A percentile compares a stretch with the other conserved stretches of the same genome.
These are phyloP conservation scores for Metalampra italica DNA, from an alignment of 2,888 invertebrate genomes.

Conservation along the genomic window DNA sequence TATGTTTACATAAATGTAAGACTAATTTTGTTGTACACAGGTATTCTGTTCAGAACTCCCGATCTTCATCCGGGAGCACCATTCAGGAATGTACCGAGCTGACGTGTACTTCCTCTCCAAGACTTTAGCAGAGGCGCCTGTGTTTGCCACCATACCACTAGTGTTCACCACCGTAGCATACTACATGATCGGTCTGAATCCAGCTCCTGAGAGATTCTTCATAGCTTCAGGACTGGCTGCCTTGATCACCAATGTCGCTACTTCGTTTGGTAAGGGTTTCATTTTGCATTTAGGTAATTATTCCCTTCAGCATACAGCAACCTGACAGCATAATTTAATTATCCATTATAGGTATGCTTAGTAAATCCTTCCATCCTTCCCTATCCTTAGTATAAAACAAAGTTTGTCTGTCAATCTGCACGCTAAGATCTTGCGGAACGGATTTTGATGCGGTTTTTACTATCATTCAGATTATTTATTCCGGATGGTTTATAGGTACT, in stretches of 20 bases:
- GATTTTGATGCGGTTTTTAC: no score
- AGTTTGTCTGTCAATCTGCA: no score
- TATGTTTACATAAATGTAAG: no score
- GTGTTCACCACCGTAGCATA: constrained; percentile 91
- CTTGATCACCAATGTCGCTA: constrained; percentile 92
- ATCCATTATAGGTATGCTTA: no score
- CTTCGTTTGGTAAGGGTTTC: constrained; percentile 86
- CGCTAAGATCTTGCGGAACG: no score
- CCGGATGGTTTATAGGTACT: no score
- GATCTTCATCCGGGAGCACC: constrained; percentile 92
- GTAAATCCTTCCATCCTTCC: no score
- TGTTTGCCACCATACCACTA: constrained; percentile 89
- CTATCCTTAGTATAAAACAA: no score
- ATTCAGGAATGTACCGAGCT: constrained; percentile 93
- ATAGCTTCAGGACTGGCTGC: constrained; percentile 85
- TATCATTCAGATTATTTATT: no score
- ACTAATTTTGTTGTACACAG: constrained; percentile 64
- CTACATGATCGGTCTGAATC: constrained; percentile 92
- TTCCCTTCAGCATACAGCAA: no score
- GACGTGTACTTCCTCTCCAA: constrained; percentile 95
- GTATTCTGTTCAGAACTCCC: constrained; percentile 94
- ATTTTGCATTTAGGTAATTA: neutral
- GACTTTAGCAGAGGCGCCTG: constrained; percentile 92
- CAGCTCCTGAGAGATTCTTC: constrained; percentile 83
- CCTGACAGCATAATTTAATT: no score